Conservation (phyloP, 2,797 vertebrate genomes). For the Choloepus didactylus region DNA sequence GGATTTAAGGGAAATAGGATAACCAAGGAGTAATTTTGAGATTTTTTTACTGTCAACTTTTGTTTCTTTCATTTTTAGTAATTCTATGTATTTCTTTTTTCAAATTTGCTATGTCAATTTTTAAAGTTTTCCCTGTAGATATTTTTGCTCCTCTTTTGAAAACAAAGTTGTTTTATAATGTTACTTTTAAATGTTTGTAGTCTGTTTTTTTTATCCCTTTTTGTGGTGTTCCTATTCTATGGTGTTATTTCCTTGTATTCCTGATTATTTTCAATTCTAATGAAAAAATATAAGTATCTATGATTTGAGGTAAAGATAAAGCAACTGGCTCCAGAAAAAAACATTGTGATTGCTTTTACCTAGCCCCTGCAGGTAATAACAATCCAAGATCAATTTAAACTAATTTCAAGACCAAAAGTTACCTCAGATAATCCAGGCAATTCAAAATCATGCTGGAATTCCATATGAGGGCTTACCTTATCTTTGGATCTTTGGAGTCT, state of each 20-base stretch:
- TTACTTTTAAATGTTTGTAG: neutral
- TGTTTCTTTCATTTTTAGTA: neutral
- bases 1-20: neutral
- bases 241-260: neutral
- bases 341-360: neutral
- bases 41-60: neutral
- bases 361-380: neutral
- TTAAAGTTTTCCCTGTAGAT: neutral
- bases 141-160: neutral
- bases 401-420: neutral
- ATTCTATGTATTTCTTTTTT: neutral
- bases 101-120: neutral
- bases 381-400: neutral
- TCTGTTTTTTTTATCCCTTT: neutral
- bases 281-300: neutral
- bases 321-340: neutral
- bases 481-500: neutral
- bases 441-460: slow-evolving; percentile 22
- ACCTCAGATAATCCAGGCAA: neutral
- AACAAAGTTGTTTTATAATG: neutral
- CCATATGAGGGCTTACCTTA: neutral
- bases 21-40: neutral
- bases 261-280: neutral
- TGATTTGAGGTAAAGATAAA: neutral
- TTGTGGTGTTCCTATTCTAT: neutral